Percentiles rank a stretch among this genome's conserved stretches.
phyloP scores from a whole-genome alignment of 2,797 vertebrate genomes.

The Cetoscarus ocellatus region DNA sequence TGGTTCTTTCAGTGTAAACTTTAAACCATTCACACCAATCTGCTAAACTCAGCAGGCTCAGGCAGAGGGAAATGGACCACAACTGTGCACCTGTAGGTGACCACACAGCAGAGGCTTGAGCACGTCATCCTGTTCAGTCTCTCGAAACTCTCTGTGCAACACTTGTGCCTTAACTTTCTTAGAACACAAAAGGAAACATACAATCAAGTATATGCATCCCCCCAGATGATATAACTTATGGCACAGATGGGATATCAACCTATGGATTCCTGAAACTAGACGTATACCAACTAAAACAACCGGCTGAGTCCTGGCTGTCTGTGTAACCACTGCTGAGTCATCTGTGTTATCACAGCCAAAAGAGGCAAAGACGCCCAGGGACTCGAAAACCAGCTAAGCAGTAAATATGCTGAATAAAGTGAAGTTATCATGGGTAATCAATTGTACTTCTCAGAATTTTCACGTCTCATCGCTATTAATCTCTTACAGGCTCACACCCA shows the following conservation, averaged over 20 bases:
- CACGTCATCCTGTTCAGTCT: constrained; percentile 50
- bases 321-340: constrained; percentile 43
- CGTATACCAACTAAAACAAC: constrained; percentile 43
- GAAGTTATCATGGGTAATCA: constrained; percentile 69
- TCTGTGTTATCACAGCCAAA: constrained; percentile 41
- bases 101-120: constrained; percentile 45
- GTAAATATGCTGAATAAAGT: constrained; percentile 73
- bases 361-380: constrained; percentile 15
- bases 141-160: constrained; percentile 30
- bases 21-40: constrained; percentile 72
- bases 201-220: constrained; percentile 10
- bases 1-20: constrained; percentile 55
- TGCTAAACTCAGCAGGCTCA: constrained; percentile 67
- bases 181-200: constrained; percentile 18
- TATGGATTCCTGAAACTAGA: constrained; percentile 22
- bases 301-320: constrained; percentile 21
- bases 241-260: not conserved
- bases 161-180: constrained; percentile 25
- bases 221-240: constrained; percentile 6
- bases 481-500: constrained; percentile 30
- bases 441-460: constrained; percentile 62
- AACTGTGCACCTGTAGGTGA: constrained; percentile 51
- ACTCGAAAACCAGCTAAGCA: constrained; percentile 59
- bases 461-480: constrained; percentile 63
- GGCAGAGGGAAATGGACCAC: constrained; percentile 57